Conservation (phyloP, 2,113 vertebrate genomes). For the Neolamprologus sp. region DNA sequence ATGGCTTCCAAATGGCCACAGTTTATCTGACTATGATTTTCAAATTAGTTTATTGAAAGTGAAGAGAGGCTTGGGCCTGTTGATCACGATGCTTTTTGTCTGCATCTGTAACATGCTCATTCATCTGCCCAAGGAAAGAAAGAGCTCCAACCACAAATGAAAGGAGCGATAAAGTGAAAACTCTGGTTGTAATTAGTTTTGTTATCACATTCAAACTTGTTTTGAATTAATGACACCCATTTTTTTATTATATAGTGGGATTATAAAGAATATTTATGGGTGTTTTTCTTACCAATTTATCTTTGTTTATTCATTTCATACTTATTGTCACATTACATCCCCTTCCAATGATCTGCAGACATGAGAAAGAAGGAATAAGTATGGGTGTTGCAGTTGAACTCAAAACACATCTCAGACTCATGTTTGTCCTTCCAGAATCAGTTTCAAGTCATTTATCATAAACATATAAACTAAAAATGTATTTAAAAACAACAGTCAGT, state of each 20-base stretch:
- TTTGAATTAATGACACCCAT: neutral
- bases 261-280: fast-evolving
- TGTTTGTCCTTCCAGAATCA: neutral
- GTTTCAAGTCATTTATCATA: neutral
- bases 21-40: conserved; percentile 58
- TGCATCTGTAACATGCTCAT: neutral
- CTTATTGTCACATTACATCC: neutral
- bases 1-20: conserved; percentile 56
- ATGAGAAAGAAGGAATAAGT: neutral
- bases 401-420: fast-evolving
- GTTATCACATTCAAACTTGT: neutral
- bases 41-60: conserved; percentile 54
- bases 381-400: neutral
- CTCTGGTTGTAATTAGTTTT: neutral
- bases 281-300: neutral
- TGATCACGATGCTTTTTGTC: conserved; percentile 18
- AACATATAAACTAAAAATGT: neutral
- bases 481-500: neutral
- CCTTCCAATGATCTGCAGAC: neutral
- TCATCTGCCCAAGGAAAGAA: neutral
- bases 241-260: neutral
- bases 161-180: neutral
- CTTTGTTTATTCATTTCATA: neutral
- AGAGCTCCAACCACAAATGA: neutral
- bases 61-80: conserved; percentile 39